A percentile compares a stretch with the other conserved stretches of the same genome.
These are phyloP conservation scores for Cryptomyrus ogoouensis DNA, from an alignment of 2,113 vertebrate genomes.

Conservation along the genomic window DNA sequence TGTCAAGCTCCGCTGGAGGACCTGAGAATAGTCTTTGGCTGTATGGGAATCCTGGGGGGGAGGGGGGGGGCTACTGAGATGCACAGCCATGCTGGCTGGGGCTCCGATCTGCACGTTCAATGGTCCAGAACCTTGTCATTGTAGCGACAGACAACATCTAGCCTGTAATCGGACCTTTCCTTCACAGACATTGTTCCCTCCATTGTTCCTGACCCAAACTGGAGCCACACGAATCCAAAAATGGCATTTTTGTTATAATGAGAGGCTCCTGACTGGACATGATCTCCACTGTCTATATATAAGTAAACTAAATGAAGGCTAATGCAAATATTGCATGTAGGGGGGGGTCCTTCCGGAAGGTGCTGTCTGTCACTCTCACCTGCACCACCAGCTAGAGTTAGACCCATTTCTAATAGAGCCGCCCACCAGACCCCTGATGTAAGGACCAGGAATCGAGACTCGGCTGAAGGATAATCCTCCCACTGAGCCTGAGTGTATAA, in stretches of 20 bases:
- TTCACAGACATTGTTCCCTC: slow-evolving; percentile 52
- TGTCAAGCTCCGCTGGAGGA: neutral
- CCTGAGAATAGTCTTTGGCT: neutral
- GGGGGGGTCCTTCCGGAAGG: neutral
- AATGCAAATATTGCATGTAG: neutral
- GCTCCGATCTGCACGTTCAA: neutral
- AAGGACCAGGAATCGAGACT: neutral
- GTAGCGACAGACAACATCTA: slow-evolving; percentile 5
- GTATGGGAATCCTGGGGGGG: neutral
- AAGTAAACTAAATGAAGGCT: slow-evolving; percentile 58
- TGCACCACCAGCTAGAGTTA: neutral
- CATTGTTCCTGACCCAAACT: slow-evolving; percentile 58
- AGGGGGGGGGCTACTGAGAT: neutral
- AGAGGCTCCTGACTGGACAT: slow-evolving; percentile 56
- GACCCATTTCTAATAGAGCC: neutral
- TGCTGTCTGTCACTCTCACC: neutral
- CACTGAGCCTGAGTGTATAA: neutral
- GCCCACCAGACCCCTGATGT: neutral
- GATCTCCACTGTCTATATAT: slow-evolving; percentile 53
- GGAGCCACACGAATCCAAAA: slow-evolving; percentile 63
- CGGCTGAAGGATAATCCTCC: neutral
- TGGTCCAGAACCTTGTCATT: slow-evolving; percentile 3
- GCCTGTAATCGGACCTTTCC: slow-evolving; percentile 34
- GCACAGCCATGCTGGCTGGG: neutral
- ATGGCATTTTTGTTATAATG: slow-evolving; percentile 66